phyloP scores from a whole-genome alignment of 2,113 vertebrate species.

The Dipodomys spectabilis region DNA sequence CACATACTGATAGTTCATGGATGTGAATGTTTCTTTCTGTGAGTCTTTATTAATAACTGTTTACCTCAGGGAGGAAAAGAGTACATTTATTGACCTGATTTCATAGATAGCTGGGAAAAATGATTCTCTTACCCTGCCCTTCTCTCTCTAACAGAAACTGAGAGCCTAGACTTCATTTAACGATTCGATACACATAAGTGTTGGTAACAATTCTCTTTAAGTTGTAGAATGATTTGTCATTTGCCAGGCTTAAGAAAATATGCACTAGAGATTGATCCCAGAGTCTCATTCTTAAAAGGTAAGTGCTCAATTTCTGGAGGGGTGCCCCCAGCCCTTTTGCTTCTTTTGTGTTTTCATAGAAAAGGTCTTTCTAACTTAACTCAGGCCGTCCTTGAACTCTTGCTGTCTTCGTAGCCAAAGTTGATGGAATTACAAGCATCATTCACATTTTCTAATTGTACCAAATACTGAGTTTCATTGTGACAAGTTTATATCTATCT shows the following conservation, averaged over 20 bases:
- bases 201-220: not conserved
- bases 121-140: fast-evolving
- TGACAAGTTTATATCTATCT: too few species aligned
- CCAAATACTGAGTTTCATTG: too few species aligned
- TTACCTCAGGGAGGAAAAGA: not conserved
- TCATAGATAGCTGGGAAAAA: not conserved
- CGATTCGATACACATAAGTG: not conserved
- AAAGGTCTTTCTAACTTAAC: too few species aligned
- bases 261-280: too few species aligned
- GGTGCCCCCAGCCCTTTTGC: too few species aligned
- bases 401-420: too few species aligned
- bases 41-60: not conserved
- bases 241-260: not conserved
- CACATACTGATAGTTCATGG: not conserved
- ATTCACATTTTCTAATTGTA: too few species aligned
- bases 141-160: not conserved
- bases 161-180: not conserved
- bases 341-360: too few species aligned
- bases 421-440: too few species aligned
- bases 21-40: not conserved
- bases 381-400: too few species aligned
- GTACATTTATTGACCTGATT: not conserved
- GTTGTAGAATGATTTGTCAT: not conserved
- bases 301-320: too few species aligned
- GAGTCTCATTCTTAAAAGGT: too few species aligned